Evolutionary conservation across 2,113 vertebrate species (phyloP), one percentile per base, ranked within the genome.

Genomic region (Sisor rabdophorus): DNA sequence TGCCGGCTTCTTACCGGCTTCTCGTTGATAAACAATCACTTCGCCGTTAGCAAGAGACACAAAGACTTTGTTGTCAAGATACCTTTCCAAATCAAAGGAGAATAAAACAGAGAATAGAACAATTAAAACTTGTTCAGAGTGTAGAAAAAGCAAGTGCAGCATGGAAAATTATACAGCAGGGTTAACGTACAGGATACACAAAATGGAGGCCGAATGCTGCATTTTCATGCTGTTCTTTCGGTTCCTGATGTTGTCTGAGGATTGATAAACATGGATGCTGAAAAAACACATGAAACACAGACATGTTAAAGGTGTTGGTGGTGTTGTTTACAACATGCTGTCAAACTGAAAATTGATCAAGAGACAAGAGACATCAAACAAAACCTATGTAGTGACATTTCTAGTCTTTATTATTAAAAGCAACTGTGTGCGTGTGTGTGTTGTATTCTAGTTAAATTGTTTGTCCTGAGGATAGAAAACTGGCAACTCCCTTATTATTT

Each of bases 181-280:
- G 2, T 16, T 24, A n/a, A 48, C 96, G 95, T 87, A 98, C 97
- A 98, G 81, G 78, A 98, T 92, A 83, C 95, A 97, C 80, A 96
- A 94, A 81, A 98, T 94, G 0, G 97, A 92, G 0, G 97, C 96
- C 0, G 93, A 74, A 1, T 99, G 97, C 32, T 98, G 97, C 91
- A 98, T 97, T 90, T 98, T 99, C 96, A 98, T 93, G 90, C 97
- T 98, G 92, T 99, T 99, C 87, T 98, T 98, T 75, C 97, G 89
- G 83, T 98, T 98, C 0, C 97, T 94, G 88, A 99, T 99, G 89
- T 97, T 99, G 89, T 98, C 97, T 0, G 97, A 99, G 1, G 97
- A 98, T 84, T 98, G 97, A 87, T 99, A 99, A 82, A 99, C 96
- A 0, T 99, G 97, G 85, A 99, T 96, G 84, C 97, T 99, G 88